Evolutionary conservation across 2,888 invertebrate genomes (phyloP), one percentile per base, ranked within the genome.

Genomic region (Trichacis sp.): DNA sequence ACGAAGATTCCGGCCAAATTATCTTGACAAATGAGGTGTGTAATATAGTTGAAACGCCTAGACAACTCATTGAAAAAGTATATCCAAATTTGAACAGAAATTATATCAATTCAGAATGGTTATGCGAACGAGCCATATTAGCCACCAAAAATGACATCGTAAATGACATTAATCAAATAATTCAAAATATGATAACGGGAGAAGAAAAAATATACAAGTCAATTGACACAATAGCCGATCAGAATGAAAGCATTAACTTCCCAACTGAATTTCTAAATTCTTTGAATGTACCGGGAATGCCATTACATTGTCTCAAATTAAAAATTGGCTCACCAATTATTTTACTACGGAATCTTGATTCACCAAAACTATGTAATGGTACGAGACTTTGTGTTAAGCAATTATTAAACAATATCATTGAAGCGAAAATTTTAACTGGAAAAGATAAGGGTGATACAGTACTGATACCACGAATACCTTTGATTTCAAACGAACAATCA

Each of bases 1-100:
- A 56, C 47, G 14, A 11, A 3, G 51, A 20, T 52, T n/a, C n/a
- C n/a, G 51, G 20, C 47, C 78, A 76, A 33, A 80, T 79, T 56
- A 75, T 70, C 72, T 78, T 81, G 72, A 72, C 75, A 17, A 11
- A 5, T 1, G 77, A 76, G 75, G 77, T 82, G 49, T 79, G 77
- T 56, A 76, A 78, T 48, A 75, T 77, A 6, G 68, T 71, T 46
- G 61, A 70, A 74, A n/a, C n/a, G n/a, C n/a, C n/a, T n/a, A n/a
- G n/a, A n/a, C n/a, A 75, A 70, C 15, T 65, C 11, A 58, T 51
- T 71, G 77, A 43, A 74, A 70, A 69, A 45, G 72, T 78, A 24
- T 82, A 78, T 62, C 76, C 79, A 70, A 67, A 78, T 69, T 68
- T 80, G 69, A 30, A 57, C 61, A 52, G 52, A 48, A 77, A 77